phyloP scores from a whole-genome alignment of 2,797 vertebrate species.

The Pelochelys cantorii region DNA sequence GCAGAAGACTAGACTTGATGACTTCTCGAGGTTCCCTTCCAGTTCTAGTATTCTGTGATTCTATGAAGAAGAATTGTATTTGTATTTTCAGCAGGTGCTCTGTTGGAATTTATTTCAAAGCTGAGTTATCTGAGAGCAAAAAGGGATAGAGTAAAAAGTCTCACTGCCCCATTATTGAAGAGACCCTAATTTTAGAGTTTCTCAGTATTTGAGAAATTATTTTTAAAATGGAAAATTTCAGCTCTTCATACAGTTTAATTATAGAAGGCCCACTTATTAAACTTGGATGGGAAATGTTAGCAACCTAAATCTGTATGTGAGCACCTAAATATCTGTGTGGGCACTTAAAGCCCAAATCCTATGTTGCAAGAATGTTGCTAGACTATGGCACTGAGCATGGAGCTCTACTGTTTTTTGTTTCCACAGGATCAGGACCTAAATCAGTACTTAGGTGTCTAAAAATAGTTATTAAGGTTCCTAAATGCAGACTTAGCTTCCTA shows the following conservation, averaged over 20 bases:
- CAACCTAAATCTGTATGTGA: background rate
- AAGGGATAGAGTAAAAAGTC: background rate
- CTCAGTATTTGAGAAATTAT: background rate
- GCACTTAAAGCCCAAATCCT: background rate
- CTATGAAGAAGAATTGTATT: background rate
- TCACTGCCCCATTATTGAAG: background rate
- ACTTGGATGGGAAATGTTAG: background rate
- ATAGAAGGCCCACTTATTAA: background rate
- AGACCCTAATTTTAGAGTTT: background rate
- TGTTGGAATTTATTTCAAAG: background rate
- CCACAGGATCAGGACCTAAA: background rate
- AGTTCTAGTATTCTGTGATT: no score
- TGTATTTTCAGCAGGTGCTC: background rate
- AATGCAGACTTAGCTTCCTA: background rate
- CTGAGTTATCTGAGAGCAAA: background rate
- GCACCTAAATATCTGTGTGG: background rate
- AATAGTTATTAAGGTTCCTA: background rate
- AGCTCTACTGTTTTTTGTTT: background rate
- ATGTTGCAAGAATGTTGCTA: background rate
- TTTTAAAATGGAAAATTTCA: background rate
- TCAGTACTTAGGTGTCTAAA: background rate
- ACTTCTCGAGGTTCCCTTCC: no score
- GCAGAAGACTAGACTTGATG: no score
- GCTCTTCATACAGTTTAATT: background rate
- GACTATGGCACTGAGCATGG: background rate